Conservation (phyloP, 1,140 invertebrate species). For the Caenorhabditis brenneri region DNA sequence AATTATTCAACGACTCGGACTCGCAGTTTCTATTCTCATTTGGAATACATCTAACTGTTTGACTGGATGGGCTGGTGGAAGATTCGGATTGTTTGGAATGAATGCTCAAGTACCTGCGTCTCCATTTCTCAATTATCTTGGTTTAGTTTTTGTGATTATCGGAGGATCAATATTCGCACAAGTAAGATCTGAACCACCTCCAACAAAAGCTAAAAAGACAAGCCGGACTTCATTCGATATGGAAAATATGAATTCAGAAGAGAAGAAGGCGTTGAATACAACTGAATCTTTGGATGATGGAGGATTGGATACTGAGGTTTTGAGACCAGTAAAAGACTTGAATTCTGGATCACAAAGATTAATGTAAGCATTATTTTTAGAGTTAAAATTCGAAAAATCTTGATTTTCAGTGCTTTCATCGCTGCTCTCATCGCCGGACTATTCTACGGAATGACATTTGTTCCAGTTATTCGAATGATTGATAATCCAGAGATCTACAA, state of each 20-base stretch:
- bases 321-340: not conserved
- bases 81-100: constrained; percentile 72
- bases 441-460: constrained; percentile 72
- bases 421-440: constrained; percentile 71
- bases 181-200: constrained; percentile 52
- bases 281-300: constrained; percentile 13
- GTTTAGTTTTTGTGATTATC: constrained; percentile 68
- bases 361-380: not conserved
- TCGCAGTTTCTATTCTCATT: constrained; percentile 72
- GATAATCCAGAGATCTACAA: constrained; percentile 61
- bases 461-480: constrained; percentile 72
- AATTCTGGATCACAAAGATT: constrained; percentile 20
- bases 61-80: constrained; percentile 71
- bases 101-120: constrained; percentile 56
- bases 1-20: constrained; percentile 72
- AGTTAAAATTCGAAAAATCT: not conserved
- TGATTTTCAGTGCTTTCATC: constrained; percentile 41
- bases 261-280: constrained; percentile 45
- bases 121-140: constrained; percentile 70
- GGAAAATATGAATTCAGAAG: constrained; percentile 14
- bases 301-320: not conserved
- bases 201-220: not conserved
- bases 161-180: constrained; percentile 65
- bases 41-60: constrained; percentile 72
- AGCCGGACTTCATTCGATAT: constrained; percentile 19